Evolutionary conservation across 1,140 invertebrate genomes (phyloP), one percentile per base, ranked within the genome.

Genomic region (Drosophila nigrodunni): DNA sequence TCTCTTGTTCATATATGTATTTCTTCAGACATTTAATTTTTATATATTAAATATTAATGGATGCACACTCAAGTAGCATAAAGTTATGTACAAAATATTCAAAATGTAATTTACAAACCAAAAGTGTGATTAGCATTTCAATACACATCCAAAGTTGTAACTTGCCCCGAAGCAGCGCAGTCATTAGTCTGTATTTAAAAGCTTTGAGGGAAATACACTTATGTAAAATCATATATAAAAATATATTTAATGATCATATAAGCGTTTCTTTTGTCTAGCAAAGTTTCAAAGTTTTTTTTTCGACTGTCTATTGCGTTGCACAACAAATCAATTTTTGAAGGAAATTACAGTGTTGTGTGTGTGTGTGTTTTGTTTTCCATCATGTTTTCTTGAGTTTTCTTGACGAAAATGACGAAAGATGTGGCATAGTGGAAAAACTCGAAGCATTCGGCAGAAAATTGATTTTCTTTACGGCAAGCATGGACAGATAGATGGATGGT

Each of bases 361-460:
- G 7, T 71, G 8, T 18, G 59, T 57, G 55, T 13, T 34, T n/a
- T 75, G 25, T 78, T 50, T 55, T 34, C 7, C n/a, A 15, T 55
- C 18, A 21, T 80, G 46, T 39, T 39, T 39, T 10, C 37, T 39
- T 66, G 9, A 30, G 68, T 57, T 62, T 62, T 47, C 47, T 54
- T 54, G n/a, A n/a, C n/a, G n/a, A 72, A 80, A 74, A 72, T 69
- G 55, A 54, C 46, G 66, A 80, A 72, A 83, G 71, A 79, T 70
- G 43, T 60, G 71, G 50, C 15, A 49, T 15, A 62, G 59, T 66
- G 30, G 72, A 15, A 65, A 69, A 74, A 55, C 46, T 70, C 76
- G 54, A 50, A 78, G 46, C 39, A 7, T 43, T 52, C 54, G 46
- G 37, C 78, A 57, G 58, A 80, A 82, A 87, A 82, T 82, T 62